phyloP scores from a whole-genome alignment of 2,888 invertebrate genomes.

The Polymixis flavicincta region DNA sequence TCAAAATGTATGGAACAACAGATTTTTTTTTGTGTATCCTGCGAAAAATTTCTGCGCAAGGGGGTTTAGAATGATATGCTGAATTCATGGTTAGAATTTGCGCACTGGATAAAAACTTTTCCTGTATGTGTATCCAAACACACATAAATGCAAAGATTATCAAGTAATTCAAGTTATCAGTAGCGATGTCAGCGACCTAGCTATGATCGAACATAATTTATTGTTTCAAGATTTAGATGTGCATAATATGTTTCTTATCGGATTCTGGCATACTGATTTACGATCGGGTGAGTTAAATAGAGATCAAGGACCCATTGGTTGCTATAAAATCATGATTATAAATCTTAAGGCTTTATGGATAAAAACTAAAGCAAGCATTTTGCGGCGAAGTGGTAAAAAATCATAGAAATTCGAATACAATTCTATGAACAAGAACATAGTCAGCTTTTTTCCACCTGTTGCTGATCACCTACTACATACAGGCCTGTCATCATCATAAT shows the following conservation, averaged over 20 bases:
- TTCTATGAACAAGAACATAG: neutral
- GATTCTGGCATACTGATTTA: neutral
- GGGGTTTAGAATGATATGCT: no score
- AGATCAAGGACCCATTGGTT: neutral
- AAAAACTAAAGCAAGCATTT: neutral
- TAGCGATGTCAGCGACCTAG: neutral
- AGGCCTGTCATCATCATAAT: no score
- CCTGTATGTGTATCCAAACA: neutral
- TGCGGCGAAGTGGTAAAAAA: neutral
- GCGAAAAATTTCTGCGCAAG: no score
- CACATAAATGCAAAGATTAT: conserved; percentile 17
- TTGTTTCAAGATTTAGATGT: neutral
- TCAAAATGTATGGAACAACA: no score
- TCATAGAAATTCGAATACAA: neutral
- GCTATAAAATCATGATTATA: neutral
- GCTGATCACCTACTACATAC: neutral
- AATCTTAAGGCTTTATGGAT: neutral
- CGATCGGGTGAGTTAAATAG: neutral
- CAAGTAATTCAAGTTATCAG: conserved; percentile 6
- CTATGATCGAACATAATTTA: conserved; percentile 2
- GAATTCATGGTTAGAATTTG: no score
- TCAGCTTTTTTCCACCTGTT: neutral
- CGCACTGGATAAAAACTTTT: no score
- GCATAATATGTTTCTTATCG: conserved; percentile 25
- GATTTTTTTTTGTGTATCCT: no score